Base-by-base conservation (phyloP, 2,888 invertebrate genomes). In the Spialia ferax region DNA sequence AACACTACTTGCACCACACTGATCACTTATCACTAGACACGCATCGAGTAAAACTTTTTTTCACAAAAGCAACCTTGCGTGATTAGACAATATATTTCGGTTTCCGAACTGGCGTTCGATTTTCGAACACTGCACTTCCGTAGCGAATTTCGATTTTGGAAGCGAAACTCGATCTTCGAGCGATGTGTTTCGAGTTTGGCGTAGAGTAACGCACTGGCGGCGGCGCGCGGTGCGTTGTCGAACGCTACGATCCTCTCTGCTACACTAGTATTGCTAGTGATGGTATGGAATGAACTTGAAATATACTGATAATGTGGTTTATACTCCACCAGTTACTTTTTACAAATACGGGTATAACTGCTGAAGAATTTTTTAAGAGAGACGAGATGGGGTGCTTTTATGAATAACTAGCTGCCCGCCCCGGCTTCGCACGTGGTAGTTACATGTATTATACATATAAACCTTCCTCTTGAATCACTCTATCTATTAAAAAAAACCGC, bases 111-210 rank as follows among this genome's bases (percentile, higher is more conserved):
- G 65, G 68, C 69, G 74, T 78, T 76, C 73, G 73, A 71, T 54
- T 54, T 54, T 15, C 15, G 15, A 54, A 54, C 54, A 15, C 15
- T 11, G 13, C 13, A 7, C 77, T 78, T 82, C 79, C 76, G 72
- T 18, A 79, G 56, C 18, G 45, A 56, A 78, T 18, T 55, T 78
- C 76, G 73, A 74, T 74, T 75, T 64, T 48, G 23, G 50, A 32
- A 64, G 8, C 56, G 64, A 50, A 50, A 54, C 45, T 59, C 65
- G 59, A 61, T 26, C 13, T 61, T 61, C 68, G 62, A 76, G 79
- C 81, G 81, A 81, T 86, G 89, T 88, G 88, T 85, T 84, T 79
- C 83, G 79, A 80, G 85, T 87, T 83, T 88, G 89, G 89, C 87
- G 87, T 86, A 83, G 79, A 78, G 79, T 77, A 80, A 84, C 87